phyloP scores from a whole-genome alignment of 2,888 invertebrate species.

The Pachycephus smyrnensis region DNA sequence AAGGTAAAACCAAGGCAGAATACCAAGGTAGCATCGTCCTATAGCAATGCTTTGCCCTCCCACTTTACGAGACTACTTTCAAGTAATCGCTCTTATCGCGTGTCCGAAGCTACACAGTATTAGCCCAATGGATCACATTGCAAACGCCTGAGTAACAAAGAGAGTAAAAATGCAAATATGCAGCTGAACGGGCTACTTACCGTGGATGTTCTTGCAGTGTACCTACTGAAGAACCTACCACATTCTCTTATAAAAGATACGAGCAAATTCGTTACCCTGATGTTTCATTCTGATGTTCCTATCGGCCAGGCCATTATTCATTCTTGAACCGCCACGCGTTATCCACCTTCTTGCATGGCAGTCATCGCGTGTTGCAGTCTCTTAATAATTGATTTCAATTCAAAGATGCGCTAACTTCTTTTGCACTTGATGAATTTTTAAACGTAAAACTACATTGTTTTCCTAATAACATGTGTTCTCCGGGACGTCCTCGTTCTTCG shows the following conservation, averaged over 20 bases:
- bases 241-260: slow-evolving; percentile 27
- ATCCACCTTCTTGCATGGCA: not conserved
- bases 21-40: not conserved
- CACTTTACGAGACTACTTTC: slow-evolving; percentile 34
- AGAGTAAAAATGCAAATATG: slow-evolving; percentile 30
- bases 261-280: slow-evolving; percentile 37
- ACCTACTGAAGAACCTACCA: slow-evolving; percentile 2
- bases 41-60: slow-evolving; percentile 7
- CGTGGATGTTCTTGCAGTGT: slow-evolving; percentile 8
- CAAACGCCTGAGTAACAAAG: slow-evolving; percentile 15
- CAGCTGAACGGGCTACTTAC: slow-evolving; percentile 25
- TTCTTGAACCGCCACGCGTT: slow-evolving; percentile 20
- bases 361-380: not conserved
- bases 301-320: slow-evolving; percentile 35
- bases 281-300: slow-evolving; percentile 26
- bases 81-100: slow-evolving; percentile 40
- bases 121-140: slow-evolving; percentile 37
- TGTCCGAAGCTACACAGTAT: slow-evolving; percentile 30
- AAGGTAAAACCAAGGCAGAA: not conserved
- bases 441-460: not conserved
- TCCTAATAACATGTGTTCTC: not conserved
- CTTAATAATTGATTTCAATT: not conserved
- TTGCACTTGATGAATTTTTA: not conserved
- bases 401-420: not conserved
- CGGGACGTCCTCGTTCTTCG: not conserved